A percentile compares a stretch with the other conserved stretches of the same genome.
phyloP scores from a whole-genome alignment of 2,888 invertebrate genomes.

The Ernsta delagoae region DNA sequence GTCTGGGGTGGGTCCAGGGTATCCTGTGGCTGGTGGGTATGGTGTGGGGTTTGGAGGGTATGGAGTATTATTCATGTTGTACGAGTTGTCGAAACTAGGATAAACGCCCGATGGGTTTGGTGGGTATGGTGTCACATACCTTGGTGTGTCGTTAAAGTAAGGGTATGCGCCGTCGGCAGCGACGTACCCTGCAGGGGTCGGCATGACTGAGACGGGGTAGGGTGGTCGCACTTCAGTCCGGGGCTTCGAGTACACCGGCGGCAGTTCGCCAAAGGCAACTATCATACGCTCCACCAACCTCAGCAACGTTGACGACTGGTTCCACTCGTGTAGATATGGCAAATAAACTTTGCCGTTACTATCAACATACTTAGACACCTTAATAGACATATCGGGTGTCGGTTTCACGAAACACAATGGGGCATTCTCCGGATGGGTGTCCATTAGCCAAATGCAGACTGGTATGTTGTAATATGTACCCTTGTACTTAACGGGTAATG shows the following conservation, averaged over 20 bases:
- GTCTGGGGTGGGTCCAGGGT: slow-evolving; percentile 60
- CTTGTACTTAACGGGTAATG: slow-evolving; percentile 96
- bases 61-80: slow-evolving; percentile 63
- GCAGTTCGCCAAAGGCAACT: slow-evolving; percentile 96
- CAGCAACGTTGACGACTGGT: slow-evolving; percentile 91
- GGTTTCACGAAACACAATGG: slow-evolving; percentile 98
- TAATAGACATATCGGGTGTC: slow-evolving; percentile 97
- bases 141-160: too few relatives aligned
- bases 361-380: slow-evolving; percentile 97
- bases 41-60: slow-evolving; percentile 60
- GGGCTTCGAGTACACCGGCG: slow-evolving; percentile 95
- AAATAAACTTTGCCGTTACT: slow-evolving; percentile 97
- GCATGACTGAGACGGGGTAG: slow-evolving; percentile 82
- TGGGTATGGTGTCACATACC: too few relatives aligned
- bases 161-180: too few relatives aligned
- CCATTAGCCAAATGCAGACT: slow-evolving; percentile 97
- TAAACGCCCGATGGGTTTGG: too few relatives aligned
- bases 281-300: slow-evolving; percentile 96
- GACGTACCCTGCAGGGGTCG: slow-evolving; percentile 75
- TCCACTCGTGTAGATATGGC: slow-evolving; percentile 98
- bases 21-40: slow-evolving; percentile 61
- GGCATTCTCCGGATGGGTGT: slow-evolving; percentile 98
- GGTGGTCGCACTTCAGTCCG: slow-evolving; percentile 85
- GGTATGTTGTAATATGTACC: slow-evolving; percentile 97
- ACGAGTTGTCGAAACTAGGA: slow-evolving; percentile 78